A percentile compares a stretch with the other conserved stretches of the same genome.
These are phyloP conservation scores for Ondatra zibethicus DNA, from an alignment of 2,113 vertebrate species.

Conservation along the genomic window DNA sequence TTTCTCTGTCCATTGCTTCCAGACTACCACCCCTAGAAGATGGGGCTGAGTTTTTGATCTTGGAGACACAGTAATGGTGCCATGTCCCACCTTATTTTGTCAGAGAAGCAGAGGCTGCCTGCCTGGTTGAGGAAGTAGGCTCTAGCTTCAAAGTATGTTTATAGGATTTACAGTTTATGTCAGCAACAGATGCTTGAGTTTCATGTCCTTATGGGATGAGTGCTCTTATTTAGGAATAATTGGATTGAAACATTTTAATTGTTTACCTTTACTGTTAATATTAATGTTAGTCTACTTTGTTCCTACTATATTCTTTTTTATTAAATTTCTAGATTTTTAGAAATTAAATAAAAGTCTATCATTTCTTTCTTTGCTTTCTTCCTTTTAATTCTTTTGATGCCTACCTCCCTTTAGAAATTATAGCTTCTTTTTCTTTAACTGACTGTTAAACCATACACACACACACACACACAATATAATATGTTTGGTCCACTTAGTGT, in stretches of 20 bases:
- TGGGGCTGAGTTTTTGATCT: not conserved
- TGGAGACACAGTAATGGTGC: not conserved
- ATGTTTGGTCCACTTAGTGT: not conserved
- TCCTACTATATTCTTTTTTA: not conserved
- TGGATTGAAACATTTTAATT: not conserved
- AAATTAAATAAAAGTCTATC: not conserved
- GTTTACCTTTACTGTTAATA: not conserved
- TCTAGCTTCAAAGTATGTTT: not conserved
- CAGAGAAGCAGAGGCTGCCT: not conserved
- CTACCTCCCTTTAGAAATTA: not conserved
- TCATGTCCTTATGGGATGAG: not conserved
- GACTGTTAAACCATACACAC: not conserved
- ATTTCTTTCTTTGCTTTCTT: not conserved
- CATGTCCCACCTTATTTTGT: not conserved
- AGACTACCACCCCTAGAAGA: not conserved
- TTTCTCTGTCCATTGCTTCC: not conserved
- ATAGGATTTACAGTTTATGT: not conserved
- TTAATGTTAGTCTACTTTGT: not conserved
- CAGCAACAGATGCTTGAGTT: not conserved
- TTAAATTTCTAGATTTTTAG: not conserved
- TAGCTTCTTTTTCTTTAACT: not conserved
- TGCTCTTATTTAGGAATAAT: rapidly evolving
- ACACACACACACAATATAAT: not conserved
- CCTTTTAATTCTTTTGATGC: not conserved
- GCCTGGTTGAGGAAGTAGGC: not conserved